These are phyloP conservation scores for Pseudoatta argentina DNA, from an alignment of 1,140 invertebrate species.

Conservation along the genomic window DNA sequence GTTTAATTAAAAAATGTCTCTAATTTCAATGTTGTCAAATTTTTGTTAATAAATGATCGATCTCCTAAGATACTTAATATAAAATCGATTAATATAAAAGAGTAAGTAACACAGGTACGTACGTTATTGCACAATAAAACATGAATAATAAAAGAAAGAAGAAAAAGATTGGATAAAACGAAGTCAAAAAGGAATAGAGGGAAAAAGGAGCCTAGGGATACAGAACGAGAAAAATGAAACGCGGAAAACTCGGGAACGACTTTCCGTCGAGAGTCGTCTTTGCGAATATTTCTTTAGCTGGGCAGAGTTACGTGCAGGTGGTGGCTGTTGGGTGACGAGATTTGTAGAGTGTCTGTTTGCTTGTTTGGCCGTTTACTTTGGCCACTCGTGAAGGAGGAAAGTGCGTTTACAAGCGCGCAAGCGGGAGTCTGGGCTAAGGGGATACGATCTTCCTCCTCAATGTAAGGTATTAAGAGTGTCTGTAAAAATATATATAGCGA, in stretches of 20 bases:
- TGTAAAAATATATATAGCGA: not conserved
- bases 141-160: not conserved
- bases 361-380: constrained; percentile 67
- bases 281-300: constrained; percentile 62
- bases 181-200: not conserved
- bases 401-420: constrained; percentile 44
- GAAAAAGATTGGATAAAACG: not conserved
- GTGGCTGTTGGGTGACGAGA: constrained; percentile 61
- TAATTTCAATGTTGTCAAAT: not conserved
- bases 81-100: not conserved
- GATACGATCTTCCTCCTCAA: constrained; percentile 2
- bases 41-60: not conserved
- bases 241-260: constrained; percentile 32
- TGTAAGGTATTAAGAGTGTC: constrained; percentile 30
- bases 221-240: constrained; percentile 61
- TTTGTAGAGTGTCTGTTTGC: constrained; percentile 66
- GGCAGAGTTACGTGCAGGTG: constrained; percentile 48
- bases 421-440: not conserved
- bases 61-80: not conserved
- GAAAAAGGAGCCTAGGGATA: constrained; percentile 21
- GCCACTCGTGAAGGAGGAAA: constrained; percentile 55
- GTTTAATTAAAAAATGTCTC: not conserved
- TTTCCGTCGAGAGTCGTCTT: constrained; percentile 58
- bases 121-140: not conserved
- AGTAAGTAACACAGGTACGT: not conserved